Evolutionary conservation across 2,888 invertebrate species (phyloP).

Genomic region (Scelioninae gen. 1): DNA sequence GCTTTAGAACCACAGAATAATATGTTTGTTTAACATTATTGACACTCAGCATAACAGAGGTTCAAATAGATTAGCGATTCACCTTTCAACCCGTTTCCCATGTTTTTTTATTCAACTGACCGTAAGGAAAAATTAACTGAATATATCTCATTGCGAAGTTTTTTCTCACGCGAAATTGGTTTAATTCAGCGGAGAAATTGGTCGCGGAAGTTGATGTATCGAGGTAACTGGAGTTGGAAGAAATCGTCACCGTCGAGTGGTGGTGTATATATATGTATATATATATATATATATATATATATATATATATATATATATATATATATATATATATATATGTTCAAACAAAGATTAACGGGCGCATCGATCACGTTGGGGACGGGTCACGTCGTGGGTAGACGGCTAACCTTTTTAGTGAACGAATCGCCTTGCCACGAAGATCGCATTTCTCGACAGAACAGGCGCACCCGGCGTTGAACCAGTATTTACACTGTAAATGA

Average conservation of each 20-base stretch:
- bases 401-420: conserved; percentile 78
- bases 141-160: conserved; percentile 16
- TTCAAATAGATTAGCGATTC: conserved; percentile 26
- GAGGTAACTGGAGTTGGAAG: conserved; percentile 56
- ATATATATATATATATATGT: conserved; percentile 43
- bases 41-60: conserved; percentile 42
- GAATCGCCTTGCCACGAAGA: conserved; percentile 81
- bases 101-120: conserved; percentile 58
- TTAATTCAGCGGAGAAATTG: conserved; percentile 61
- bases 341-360: conserved; percentile 77
- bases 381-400: conserved; percentile 71
- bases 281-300: conserved; percentile 29
- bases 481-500: conserved; percentile 76
- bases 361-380: conserved; percentile 78
- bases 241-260: conserved; percentile 57
- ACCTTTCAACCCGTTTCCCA: conserved; percentile 24
- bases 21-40: conserved; percentile 57
- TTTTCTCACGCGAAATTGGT: conserved; percentile 56
- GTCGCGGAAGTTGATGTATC: conserved; percentile 60
- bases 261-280: conserved; percentile 13
- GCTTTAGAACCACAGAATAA: conserved; percentile 26
- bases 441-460: conserved; percentile 79
- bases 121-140: conserved; percentile 37
- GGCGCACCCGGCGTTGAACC: conserved; percentile 77
- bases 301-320: conserved; percentile 32